Evolutionary conservation across 2,797 vertebrate genomes (phyloP), one percentile per base, ranked within the genome.

Genomic region (Pteronotus mesoamericanus): DNA sequence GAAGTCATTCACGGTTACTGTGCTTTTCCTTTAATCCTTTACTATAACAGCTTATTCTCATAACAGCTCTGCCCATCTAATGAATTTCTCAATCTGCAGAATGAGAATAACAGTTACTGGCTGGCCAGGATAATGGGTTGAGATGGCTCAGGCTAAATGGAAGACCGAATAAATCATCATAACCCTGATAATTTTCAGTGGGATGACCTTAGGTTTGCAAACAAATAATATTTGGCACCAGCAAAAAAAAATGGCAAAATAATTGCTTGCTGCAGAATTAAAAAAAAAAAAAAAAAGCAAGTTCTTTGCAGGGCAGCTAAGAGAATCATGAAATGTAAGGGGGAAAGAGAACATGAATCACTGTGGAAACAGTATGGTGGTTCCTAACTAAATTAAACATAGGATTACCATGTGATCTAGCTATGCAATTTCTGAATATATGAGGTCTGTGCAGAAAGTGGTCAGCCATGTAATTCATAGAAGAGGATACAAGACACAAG

Each of bases 191-290:
- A 24, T 34, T 87, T 80, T 75, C 46, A 51, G 80, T 44, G 46
- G 85, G 39, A 26, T 39, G n/a, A 90, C 1, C 39, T 21, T 34
- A 87, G 11, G 84, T 57, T 16, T 9, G 16, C 42, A 66, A 39
- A 29, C 21, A 66, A 68, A 82, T 46, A 68, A 61, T 29, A 66
- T 82, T 8, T 44, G 34, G 19, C 5, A 21, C 22, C 21, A 74
- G 51, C 55, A 16, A 93, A 92, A 16, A 93, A 92, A 96, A 86
- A 64, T 72, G 51, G 53, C 26, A 78, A 79, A 85, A 83, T 21
- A 55, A 55, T 14, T 55, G 5, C 26, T 44, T 97, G 24, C 29
- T 37, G 5, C 46, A 88, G 87, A 78, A 72, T 68, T 61, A 29
- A n/a, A n/a, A 55, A 88, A 37, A 48, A 34, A 82, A 79, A 64